A percentile compares a stretch with the other conserved stretches of the same genome.
Evolutionary conservation across 2,113 vertebrate species (phyloP).

Genomic region (Xenus cinereus): DNA sequence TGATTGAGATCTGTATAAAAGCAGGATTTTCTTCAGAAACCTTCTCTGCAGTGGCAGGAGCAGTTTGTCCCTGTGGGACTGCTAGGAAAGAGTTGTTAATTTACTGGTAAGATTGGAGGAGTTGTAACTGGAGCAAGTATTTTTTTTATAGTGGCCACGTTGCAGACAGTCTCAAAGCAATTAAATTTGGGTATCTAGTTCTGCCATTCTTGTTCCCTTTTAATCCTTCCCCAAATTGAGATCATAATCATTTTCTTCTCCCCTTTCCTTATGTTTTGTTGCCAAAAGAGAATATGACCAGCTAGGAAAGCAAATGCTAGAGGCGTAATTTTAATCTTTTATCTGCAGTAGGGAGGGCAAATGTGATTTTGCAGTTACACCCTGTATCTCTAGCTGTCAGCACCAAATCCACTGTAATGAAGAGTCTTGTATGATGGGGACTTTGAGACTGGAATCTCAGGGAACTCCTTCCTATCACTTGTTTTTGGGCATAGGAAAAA

Average conservation of each 20-base stretch:
- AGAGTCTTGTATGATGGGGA: neutral
- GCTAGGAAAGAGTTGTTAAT: neutral
- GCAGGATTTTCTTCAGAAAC: neutral
- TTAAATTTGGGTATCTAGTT: neutral
- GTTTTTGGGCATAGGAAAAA: neutral
- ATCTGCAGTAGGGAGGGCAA: neutral
- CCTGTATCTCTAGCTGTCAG: neutral
- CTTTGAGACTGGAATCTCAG: neutral
- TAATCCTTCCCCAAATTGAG: neutral
- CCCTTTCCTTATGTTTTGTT: neutral
- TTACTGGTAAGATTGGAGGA: neutral
- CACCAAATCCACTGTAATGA: neutral
- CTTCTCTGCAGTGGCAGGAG: neutral
- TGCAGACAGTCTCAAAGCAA: neutral
- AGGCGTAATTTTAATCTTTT: neutral
- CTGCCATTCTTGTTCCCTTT: neutral
- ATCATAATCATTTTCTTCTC: neutral
- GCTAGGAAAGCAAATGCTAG: neutral
- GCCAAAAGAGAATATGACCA: neutral
- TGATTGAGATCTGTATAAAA: constrained; percentile 2
- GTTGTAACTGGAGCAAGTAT: neutral
- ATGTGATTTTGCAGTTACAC: neutral
- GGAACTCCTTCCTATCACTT: neutral
- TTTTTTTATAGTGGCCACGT: neutral
- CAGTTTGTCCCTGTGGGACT: neutral